These are phyloP conservation scores for Candidula unifasciata DNA, from an alignment of 2,888 invertebrate species.

Conservation along the genomic window DNA sequence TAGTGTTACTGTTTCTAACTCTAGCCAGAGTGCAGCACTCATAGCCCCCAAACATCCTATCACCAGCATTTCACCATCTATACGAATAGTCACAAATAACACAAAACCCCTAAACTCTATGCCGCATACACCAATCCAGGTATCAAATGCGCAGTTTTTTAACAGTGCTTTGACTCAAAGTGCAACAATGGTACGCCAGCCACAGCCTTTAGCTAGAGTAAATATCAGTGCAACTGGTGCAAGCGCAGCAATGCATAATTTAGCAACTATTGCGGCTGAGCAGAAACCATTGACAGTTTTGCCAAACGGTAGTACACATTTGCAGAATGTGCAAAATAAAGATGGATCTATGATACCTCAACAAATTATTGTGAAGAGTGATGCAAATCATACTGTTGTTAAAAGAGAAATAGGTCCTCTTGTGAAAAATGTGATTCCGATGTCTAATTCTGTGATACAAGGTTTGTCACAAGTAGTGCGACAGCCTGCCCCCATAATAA, in stretches of 20 bases:
- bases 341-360: constrained; percentile 56
- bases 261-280: constrained; percentile 72
- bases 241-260: constrained; percentile 70
- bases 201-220: constrained; percentile 44
- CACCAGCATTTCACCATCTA: constrained; percentile 44
- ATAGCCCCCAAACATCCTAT: constrained; percentile 30
- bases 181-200: constrained; percentile 41
- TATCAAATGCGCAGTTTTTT: constrained; percentile 42
- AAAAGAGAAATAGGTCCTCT: constrained; percentile 50
- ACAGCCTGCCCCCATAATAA: constrained; percentile 47
- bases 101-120: constrained; percentile 42
- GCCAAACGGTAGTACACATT: constrained; percentile 59
- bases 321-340: constrained; percentile 53
- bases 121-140: constrained; percentile 20
- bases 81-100: constrained; percentile 49
- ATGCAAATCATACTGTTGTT: constrained; percentile 54
- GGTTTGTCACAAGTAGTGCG: constrained; percentile 50
- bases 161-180: constrained; percentile 48
- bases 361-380: constrained; percentile 59
- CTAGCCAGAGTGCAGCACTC: constrained; percentile 5
- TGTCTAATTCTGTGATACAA: constrained; percentile 54
- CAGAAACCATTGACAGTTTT: constrained; percentile 71
- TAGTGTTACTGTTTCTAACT: constrained; percentile 18
- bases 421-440: constrained; percentile 55
- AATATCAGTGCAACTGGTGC: constrained; percentile 55